Evolutionary conservation across 2,888 invertebrate genomes (phyloP), one percentile per base, ranked within the genome.

Genomic region (Encarsia formosa): DNA sequence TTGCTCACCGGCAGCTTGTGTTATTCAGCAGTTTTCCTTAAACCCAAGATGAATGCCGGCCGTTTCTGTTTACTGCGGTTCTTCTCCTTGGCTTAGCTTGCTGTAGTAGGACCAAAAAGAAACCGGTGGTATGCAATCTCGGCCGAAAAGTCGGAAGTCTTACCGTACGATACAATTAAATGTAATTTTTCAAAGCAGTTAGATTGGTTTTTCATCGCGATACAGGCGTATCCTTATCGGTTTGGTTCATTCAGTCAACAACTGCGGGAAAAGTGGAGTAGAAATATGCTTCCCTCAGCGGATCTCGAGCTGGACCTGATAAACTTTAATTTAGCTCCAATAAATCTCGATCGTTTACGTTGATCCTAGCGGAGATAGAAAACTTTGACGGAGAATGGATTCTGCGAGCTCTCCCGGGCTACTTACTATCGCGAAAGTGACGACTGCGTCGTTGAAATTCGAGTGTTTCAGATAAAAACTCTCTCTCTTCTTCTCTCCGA

Each of bases 1-100:
- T 37, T 26, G 26, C 26, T 26, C 6, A 26, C 26, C 26, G 11
- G 6, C 26, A 11, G 11, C 26, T 49, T 24, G 31, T 42, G 44
- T 49, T 53, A 49, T 53, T 53, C 53, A 53, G 53, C 49, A 53
- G 49, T 53, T 49, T 49, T 45, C 41, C 44, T 45, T 49, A 45
- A 53, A 49, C 49, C 40, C 26, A 31, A 49, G 53, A 49, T 53
- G 53, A 53, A 53, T 53, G 49, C 41, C 29, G 40, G 41, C n/a
- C 41, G 26, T 31, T 45, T 49, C 49, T 53, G 42, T 39, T 53
- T 49, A 49, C 53, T 41, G 39, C 45, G n/a, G n/a, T n/a, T n/a
- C n/a, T n/a, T n/a, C n/a, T n/a, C n/a, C n/a, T n/a, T n/a, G n/a
- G n/a, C n/a, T n/a, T n/a, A n/a, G n/a, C n/a, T n/a, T n/a, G n/a